Base-by-base conservation (phyloP, 2,113 vertebrate species). In the Nettapus auritus region DNA sequence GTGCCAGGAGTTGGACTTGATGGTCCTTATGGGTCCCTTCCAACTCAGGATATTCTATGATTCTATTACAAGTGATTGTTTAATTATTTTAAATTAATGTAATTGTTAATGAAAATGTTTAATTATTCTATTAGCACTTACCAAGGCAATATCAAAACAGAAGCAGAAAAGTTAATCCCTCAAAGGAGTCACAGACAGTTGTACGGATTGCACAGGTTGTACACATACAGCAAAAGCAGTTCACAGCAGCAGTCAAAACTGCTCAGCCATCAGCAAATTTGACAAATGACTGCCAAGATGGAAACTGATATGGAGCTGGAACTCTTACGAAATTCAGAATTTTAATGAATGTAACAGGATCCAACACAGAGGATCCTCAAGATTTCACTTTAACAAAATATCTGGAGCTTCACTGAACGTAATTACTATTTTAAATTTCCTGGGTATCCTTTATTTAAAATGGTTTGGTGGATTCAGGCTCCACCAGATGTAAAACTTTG, bases 201-300 rank as follows among this genome's bases (percentile, higher is more conserved):
- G 46, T 48, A 48, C 20, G 22, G 46, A 48, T 48, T 48, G 46
- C 46, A 48, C 46, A 22, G 42, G 44, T 42, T 42, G 11, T 36
- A n/a, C 0, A 0, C 12, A 25, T 75, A 9, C 13, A 89, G 17
- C 2, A 62, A 63, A 88, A 86, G 17, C 11, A 82, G 34, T 9
- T 89, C 36, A 59, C 11, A 40, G 57, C 66, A 91, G 66, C 11
- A 71, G 23, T 31, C 46, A 53, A 57, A 69, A 40, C 15, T 62
- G 5, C 66, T 94, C 28, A 55, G 2, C 38, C 67, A 3, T 56
- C 31, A 87, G 40, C 22, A 38, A 17, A 9, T 66, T 77, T 89
- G 50, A 87, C 8, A 56, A 69, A 42, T 5, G 18, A 26, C 18
- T 71, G n/a, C 34, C 18, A 70, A 38, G 34, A 48, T 25, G 22